phyloP scores from a whole-genome alignment of 2,113 vertebrate genomes.

The Lycaon pictus region DNA sequence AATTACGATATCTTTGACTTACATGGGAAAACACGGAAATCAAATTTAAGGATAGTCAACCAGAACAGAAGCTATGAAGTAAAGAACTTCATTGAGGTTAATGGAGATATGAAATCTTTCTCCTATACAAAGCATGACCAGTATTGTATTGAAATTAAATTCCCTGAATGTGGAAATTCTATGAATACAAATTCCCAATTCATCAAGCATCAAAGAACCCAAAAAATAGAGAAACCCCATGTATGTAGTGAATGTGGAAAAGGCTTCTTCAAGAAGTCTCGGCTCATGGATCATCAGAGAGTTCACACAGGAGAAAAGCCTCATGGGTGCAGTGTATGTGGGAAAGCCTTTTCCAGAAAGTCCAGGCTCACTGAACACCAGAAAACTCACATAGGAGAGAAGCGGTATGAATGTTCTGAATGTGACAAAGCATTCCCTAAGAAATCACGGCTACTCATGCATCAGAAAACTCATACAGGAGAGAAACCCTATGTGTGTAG shows the following conservation, averaged over 20 bases:
- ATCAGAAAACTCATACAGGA: constrained; percentile 72
- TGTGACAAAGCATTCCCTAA: constrained; percentile 70
- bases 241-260: constrained; percentile 75
- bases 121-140: background rate
- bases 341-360: constrained; percentile 76
- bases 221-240: constrained; percentile 54
- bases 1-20: constrained; percentile 38
- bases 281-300: constrained; percentile 63
- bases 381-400: constrained; percentile 68
- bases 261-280: constrained; percentile 69
- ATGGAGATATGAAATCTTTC: background rate
- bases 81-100: background rate
- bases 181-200: constrained; percentile 41
- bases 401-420: constrained; percentile 28
- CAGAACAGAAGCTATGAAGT: background rate
- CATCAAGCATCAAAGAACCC: constrained; percentile 46
- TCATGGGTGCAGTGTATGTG: constrained; percentile 53
- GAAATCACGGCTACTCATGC: constrained; percentile 62
- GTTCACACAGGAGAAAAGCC: constrained; percentile 71
- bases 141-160: constrained; percentile 16
- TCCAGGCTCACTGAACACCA: constrained; percentile 69
- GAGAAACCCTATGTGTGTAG: constrained; percentile 70
- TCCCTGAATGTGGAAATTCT: constrained; percentile 50
- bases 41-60: constrained; percentile 35
- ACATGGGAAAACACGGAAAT: constrained; percentile 1